These are phyloP conservation scores for Pantala flavescens DNA, from an alignment of 1,140 invertebrate genomes.

Conservation along the genomic window DNA sequence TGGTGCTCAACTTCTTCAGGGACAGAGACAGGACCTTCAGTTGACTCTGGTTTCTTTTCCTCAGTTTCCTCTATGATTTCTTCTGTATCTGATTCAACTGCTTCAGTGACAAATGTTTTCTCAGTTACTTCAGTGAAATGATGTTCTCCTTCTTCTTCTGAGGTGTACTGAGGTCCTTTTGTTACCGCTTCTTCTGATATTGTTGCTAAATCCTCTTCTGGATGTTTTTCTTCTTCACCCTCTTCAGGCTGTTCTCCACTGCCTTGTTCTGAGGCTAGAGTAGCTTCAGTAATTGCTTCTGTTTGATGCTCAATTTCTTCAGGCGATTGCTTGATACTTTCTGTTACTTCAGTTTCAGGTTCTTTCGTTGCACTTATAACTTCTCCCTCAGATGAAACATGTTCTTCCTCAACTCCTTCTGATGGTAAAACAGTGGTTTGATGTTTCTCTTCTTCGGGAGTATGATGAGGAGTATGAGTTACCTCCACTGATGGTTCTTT, in stretches of 20 bases:
- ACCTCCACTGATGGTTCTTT: background rate
- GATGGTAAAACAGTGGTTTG: background rate
- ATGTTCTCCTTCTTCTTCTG: background rate
- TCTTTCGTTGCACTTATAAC: background rate
- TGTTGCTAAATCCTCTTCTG: background rate
- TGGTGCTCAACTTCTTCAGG: conserved; percentile 15
- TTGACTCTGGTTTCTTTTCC: background rate
- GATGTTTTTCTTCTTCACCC: background rate
- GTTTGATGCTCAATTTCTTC: background rate
- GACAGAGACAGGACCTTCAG: background rate
- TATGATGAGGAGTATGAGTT: background rate
- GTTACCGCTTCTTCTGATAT: background rate
- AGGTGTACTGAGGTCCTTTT: background rate
- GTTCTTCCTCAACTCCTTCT: too few species aligned
- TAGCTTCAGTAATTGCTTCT: background rate
- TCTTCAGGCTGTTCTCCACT: background rate
- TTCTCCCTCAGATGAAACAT: background rate
- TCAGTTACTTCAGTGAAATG: background rate
- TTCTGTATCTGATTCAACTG: background rate
- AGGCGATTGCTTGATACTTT: background rate
- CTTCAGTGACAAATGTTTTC: background rate
- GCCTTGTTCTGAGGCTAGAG: too few species aligned
- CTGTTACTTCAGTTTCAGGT: background rate
- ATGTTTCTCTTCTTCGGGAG: background rate
- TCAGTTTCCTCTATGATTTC: background rate